These are phyloP conservation scores for Aleiodes sp. DNA, from an alignment of 1,140 invertebrate species.

Conservation along the genomic window DNA sequence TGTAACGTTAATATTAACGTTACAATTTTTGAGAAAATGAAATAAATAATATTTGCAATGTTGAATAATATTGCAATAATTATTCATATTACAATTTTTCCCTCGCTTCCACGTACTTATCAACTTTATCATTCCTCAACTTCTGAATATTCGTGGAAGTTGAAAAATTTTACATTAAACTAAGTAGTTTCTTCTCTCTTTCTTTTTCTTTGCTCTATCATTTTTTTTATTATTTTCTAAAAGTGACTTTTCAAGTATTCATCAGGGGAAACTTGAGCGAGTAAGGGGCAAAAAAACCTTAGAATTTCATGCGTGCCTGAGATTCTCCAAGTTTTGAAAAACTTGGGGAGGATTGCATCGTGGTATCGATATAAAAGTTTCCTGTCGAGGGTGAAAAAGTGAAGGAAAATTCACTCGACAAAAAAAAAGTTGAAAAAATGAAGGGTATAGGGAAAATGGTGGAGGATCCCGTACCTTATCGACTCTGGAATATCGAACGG, in stretches of 20 bases:
- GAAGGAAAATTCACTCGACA: background rate
- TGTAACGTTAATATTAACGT: too few species aligned
- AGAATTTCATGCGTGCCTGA: background rate
- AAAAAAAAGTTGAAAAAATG: background rate
- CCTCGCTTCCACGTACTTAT: too few species aligned
- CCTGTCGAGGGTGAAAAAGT: background rate
- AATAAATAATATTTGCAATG: too few species aligned
- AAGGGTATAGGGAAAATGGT: background rate
- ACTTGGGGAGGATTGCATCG: background rate
- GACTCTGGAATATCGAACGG: slow-evolving; percentile 18
- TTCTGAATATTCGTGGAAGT: background rate
- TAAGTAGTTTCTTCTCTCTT: background rate
- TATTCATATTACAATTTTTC: too few species aligned
- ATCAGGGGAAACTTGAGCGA: background rate
- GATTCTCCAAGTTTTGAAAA: background rate
- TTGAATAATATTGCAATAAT: too few species aligned
- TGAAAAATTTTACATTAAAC: background rate
- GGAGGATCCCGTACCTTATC: slow-evolving; percentile 25
- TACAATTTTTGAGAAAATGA: too few species aligned
- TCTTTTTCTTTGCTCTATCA: too few species aligned
- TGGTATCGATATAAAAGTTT: slow-evolving; percentile 3
- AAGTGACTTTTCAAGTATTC: background rate
- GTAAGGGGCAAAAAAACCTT: background rate
- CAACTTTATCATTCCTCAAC: too few species aligned
- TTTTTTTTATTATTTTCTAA: background rate